Base-by-base conservation (phyloP, 2,797 vertebrate species). In the Thaleichthys pacificus region DNA sequence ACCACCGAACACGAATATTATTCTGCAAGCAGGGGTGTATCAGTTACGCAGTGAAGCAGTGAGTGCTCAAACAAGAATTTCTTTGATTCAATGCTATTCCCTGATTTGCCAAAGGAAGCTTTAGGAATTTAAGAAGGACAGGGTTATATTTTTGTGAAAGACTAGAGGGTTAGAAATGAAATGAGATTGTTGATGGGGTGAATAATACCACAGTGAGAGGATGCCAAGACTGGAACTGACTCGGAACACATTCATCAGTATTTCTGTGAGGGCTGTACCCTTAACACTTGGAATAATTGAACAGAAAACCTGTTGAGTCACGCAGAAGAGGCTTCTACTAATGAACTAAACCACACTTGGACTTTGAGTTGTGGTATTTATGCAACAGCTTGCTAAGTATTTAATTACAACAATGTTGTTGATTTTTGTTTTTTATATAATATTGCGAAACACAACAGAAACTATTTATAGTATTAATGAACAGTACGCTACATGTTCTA, bases 291-390 rank as follows among this genome's bases (percentile, higher is more conserved):
- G 69, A 35, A 54, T 71, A 47, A 61, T 22, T 26, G 54, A 77
- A 81, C 75, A 75, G 28, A 71, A 73, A 75, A 21, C 35, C 12
- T 28, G 28, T 58, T 47, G 5, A 19, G 65, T 57, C 30, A 22
- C 54, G 73, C 65, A 0, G 21, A 17, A 42, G 65, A 42, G 69
- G 57, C 19, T 69, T 82, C 51, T 49, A 64, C 38, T 75, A 76
- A 77, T 80, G 73, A 71, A 3, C 56, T 71, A 12, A 77, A 42
- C 21, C 65, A 73, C 21, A 35, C 68, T 6, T 4, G 15, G 70
- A 77, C 69, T 77, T 69, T 72, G 74, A 65, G 1, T 51, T 60
- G 58, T 22, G 64, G 21, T 75, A 80, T 80, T 74, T 42, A 81
- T 71, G 77, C 73, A 75, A 72, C 22, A 60, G 22, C 22, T 60